Percentiles rank a stretch among this genome's conserved stretches.
phyloP scores from a whole-genome alignment of 2,888 invertebrate species.

The Cactoblastis cactorum region DNA sequence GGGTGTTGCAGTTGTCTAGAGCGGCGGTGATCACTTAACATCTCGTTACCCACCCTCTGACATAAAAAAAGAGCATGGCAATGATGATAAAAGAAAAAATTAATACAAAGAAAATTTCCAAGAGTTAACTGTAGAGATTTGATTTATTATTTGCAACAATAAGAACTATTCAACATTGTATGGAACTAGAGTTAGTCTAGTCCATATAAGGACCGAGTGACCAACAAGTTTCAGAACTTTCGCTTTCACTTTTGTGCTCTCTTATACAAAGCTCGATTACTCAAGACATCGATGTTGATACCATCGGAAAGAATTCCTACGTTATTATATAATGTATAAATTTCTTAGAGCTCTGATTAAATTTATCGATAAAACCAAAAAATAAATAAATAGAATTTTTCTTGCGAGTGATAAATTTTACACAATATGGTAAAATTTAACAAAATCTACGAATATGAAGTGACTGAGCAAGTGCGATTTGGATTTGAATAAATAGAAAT shows the following conservation, averaged over 20 bases:
- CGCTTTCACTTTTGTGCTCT: slow-evolving; percentile 43
- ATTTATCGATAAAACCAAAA: no score
- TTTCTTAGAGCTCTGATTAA: slow-evolving; percentile 31
- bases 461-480: no score
- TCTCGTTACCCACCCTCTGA: no score
- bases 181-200: slow-evolving; percentile 27
- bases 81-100: not conserved
- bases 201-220: slow-evolving; percentile 30
- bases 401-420: no score
- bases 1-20: no score
- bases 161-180: slow-evolving; percentile 24
- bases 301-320: slow-evolving; percentile 22
- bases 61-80: no score
- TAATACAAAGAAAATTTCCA: not conserved
- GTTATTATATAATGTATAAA: slow-evolving; percentile 24
- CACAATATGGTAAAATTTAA: no score
- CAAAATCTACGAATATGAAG: no score
- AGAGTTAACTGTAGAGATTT: slow-evolving; percentile 1
- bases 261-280: slow-evolving; percentile 31
- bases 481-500: no score
- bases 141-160: slow-evolving; percentile 22
- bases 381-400: no score
- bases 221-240: slow-evolving; percentile 56
- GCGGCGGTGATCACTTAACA: no score
- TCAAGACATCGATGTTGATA: slow-evolving; percentile 21